Evolutionary conservation across 2,888 invertebrate species (phyloP), one percentile per base, ranked within the genome.

Genomic region (Pseudoips prasinana): DNA sequence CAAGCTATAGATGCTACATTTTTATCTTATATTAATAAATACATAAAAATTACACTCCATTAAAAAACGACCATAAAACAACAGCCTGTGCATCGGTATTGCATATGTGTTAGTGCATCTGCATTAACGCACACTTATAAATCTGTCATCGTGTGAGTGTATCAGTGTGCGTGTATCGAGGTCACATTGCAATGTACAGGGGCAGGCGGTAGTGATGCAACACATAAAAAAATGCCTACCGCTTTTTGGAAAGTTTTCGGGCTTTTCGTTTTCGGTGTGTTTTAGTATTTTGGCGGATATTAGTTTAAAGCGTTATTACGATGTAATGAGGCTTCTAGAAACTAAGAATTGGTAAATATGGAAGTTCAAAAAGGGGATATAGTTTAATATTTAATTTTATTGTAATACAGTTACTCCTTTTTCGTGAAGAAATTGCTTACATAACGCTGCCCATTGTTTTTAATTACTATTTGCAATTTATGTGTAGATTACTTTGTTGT

Each of bases 121-220:
- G 58, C 44, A 64, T 14, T 14, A 14, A 14, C 59, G 55, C 60
- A 63, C 46, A 43, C 68, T 55, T 64, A 67, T 71, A 55, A 40
- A 39, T 33, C 11, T 29, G 8, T 29, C 31, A 42, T n/a, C n/a
- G 58, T 62, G 67, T 64, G 64, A 41, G 63, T 44, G 41, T 45
- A 57, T 53, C 40, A 52, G 29, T 55, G 70, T 76, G 76, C 66
- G 73, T 52, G 72, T 76, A 85, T 74, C 77, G 86, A 79, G 87
- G 87, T 87, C 87, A 86, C 65, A 65, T 64, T 75, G 75, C 76
- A 69, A 50, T 53, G 76, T 64, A 73, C 74, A 66, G 55, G 61
- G 49, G 60, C 57, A 62, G 58, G 66, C 55, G 52, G 39, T 37
- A 58, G 75, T 77, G 76, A 76, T 73, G 76, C 75, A 77, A 77